Evolutionary conservation across 2,113 vertebrate genomes (phyloP).

Genomic region (Ceyx melanurus): DNA sequence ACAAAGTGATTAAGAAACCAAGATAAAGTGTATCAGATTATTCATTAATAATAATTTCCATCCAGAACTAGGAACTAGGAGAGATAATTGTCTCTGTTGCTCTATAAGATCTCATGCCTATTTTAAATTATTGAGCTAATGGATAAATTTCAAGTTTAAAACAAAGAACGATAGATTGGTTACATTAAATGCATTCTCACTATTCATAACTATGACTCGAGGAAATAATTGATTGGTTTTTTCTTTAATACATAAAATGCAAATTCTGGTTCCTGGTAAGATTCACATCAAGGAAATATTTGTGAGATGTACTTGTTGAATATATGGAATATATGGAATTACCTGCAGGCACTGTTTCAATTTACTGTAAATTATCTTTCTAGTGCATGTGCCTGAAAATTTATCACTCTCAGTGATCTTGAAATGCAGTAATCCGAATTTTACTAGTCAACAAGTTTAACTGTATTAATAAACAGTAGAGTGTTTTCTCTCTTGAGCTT

Average conservation of each 20-base stretch:
- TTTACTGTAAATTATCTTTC: background rate
- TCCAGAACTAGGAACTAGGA: background rate
- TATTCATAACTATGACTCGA: background rate
- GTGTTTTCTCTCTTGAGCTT: background rate
- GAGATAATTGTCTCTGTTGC: background rate
- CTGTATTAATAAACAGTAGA: background rate
- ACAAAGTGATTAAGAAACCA: background rate
- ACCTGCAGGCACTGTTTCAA: background rate
- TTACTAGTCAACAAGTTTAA: background rate
- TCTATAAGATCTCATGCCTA: background rate
- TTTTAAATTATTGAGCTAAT: background rate
- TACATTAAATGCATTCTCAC: background rate
- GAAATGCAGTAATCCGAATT: conserved; percentile 32
- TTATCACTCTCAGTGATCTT: background rate
- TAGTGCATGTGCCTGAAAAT: background rate
- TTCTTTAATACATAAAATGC: background rate
- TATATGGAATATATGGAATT: conserved; percentile 3
- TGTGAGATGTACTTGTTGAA: background rate
- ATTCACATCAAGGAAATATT: background rate
- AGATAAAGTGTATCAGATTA: background rate
- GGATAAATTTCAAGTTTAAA: background rate
- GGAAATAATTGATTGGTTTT: background rate
- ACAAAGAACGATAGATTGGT: background rate
- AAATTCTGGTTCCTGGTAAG: background rate
- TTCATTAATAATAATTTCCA: background rate